Conservation (phyloP, 2,113 vertebrate species). For the Pluvianellus socialis region DNA sequence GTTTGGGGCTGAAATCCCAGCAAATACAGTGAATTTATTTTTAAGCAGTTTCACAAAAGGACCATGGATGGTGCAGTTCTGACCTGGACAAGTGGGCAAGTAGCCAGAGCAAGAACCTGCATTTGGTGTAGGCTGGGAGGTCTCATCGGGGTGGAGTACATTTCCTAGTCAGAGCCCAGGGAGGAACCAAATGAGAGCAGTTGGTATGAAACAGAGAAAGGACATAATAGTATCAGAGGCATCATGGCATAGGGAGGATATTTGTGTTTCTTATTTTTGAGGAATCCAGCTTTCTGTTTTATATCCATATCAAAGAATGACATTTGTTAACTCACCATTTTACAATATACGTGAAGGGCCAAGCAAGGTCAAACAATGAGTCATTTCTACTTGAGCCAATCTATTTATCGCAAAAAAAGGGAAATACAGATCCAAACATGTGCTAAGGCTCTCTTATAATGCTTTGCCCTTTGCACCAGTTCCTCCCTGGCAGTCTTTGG, state of each 20-base stretch:
- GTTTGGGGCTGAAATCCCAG: not conserved
- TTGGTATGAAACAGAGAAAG: not conserved
- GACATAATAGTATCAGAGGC: not conserved
- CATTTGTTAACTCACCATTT: not conserved
- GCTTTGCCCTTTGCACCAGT: not conserved
- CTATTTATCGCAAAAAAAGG: not conserved
- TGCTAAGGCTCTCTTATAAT: not conserved
- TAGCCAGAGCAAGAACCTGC: not conserved
- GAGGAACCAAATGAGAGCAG: not conserved
- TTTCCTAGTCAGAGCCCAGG: not conserved
- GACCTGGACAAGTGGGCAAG: not conserved
- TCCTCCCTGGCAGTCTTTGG: accelerated
- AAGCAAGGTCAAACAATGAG: not conserved
- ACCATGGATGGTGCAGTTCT: not conserved
- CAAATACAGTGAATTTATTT: not conserved
- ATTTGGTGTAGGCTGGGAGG: not conserved
- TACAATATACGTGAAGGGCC: not conserved
- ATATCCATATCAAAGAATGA: not conserved
- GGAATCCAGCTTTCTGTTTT: not conserved
- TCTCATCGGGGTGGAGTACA: not conserved
- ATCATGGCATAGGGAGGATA: not conserved
- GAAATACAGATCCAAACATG: not conserved
- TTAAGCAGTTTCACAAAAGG: not conserved
- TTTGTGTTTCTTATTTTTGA: not conserved
- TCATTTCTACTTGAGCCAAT: not conserved